These are phyloP conservation scores for Falco naumanni DNA, from an alignment of 2,797 vertebrate species.

Conservation along the genomic window DNA sequence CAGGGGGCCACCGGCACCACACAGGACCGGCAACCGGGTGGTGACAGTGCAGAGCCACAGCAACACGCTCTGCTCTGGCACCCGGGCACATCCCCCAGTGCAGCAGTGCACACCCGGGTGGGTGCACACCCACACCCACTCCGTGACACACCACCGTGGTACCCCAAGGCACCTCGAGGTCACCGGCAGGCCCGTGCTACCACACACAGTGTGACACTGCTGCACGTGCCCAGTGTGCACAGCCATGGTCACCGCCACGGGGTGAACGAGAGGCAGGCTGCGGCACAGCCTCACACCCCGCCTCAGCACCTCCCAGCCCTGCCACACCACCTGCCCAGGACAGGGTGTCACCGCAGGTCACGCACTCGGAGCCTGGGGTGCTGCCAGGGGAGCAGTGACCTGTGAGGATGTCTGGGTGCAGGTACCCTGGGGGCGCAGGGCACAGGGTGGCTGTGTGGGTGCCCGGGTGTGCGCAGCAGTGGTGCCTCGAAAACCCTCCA, in stretches of 20 bases:
- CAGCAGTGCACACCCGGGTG: background rate
- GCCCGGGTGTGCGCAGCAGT: background rate
- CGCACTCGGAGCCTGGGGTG: accelerated
- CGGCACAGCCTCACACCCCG: background rate
- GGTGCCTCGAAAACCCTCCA: accelerated
- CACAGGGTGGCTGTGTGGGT: too few species aligned
- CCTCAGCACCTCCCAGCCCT: background rate
- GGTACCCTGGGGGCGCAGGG: too few species aligned
- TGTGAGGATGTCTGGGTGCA: too few species aligned
- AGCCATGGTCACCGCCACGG: accelerated
- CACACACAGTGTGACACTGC: background rate
- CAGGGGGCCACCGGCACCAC: background rate
- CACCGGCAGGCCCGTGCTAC: background rate
- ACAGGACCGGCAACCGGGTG: background rate
- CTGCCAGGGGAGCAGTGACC: background rate
- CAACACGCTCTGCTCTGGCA: background rate
- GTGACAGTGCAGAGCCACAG: background rate
- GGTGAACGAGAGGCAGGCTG: background rate
- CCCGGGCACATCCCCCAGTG: too few species aligned
- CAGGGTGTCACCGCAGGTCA: background rate
- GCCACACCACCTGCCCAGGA: accelerated
- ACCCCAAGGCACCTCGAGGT: background rate
- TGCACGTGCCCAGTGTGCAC: accelerated
- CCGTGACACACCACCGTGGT: too few species aligned
- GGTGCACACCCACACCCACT: background rate